Percentiles rank a stretch among this genome's conserved stretches.
These are phyloP conservation scores for Dermatemys mawii DNA, from an alignment of 2,113 vertebrate species.

Conservation along the genomic window DNA sequence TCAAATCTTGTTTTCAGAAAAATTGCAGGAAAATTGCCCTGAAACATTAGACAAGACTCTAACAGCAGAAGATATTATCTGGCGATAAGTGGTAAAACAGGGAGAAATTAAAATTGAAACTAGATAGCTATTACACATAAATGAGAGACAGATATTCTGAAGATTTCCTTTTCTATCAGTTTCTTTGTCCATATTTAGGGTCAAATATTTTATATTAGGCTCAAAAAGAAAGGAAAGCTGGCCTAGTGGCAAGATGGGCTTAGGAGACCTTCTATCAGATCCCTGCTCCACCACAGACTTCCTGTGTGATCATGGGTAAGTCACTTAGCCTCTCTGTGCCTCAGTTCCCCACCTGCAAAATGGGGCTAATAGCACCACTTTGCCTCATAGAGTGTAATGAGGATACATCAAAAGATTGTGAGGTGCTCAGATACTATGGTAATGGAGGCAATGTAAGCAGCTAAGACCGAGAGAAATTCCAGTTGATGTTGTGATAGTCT, in stretches of 20 bases:
- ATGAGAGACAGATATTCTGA: background rate
- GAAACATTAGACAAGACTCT: constrained; percentile 4
- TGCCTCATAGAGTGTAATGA: background rate
- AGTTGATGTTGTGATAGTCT: background rate
- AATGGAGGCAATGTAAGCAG: background rate
- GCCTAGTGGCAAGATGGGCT: background rate
- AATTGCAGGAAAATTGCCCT: constrained; percentile 5
- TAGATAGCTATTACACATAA: constrained; percentile 3
- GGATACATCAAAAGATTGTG: background rate
- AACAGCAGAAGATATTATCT: constrained; percentile 5
- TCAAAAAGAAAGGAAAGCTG: background rate
- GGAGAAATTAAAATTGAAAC: constrained; percentile 10
- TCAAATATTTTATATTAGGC: background rate
- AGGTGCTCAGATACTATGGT: background rate
- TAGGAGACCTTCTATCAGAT: background rate
- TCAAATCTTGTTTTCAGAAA: constrained; percentile 1
- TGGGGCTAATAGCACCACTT: background rate
- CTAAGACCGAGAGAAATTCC: background rate
- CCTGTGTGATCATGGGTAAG: background rate
- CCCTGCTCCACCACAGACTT: background rate
- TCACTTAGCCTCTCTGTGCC: background rate
- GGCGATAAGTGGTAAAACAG: background rate
- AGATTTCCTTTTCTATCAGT: background rate
- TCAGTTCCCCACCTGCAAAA: background rate
- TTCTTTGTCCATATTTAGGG: background rate